phyloP scores from a whole-genome alignment of 2,888 invertebrate species.

The Drosophila quasianomalipes region DNA sequence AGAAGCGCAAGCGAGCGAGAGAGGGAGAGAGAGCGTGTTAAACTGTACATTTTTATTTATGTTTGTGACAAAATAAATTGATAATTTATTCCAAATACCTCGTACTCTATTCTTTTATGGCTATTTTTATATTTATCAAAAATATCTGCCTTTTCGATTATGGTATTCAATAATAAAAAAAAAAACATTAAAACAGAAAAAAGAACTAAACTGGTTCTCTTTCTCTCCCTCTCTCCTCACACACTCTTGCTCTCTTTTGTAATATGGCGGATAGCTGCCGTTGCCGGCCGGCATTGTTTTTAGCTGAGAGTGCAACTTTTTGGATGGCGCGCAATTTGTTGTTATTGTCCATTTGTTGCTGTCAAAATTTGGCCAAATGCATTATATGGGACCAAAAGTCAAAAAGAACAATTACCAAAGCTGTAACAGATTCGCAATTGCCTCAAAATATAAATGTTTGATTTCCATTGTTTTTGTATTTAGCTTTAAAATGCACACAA shows the following conservation, averaged over 20 bases:
- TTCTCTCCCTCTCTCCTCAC: conserved; percentile 6
- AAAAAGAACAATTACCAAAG: conserved; percentile 18
- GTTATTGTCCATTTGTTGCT: conserved; percentile 33
- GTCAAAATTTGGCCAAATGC: conserved; percentile 39
- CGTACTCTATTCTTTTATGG: conserved; percentile 25
- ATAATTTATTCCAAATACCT: conserved; percentile 58
- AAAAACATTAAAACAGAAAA: conserved; percentile 21
- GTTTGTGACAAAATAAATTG: conserved; percentile 70
- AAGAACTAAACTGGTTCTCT: conserved; percentile 50
- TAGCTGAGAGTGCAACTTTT: conserved; percentile 56
- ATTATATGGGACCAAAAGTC: conserved; percentile 1
- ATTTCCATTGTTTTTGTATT: conserved; percentile 16
- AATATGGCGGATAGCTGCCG: conserved; percentile 53
- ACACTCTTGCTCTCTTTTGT: conserved; percentile 27
- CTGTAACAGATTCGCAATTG: conserved; percentile 21
- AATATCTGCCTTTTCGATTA: conserved; percentile 37
- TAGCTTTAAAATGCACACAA: conserved; percentile 6
- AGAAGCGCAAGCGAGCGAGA: neutral
- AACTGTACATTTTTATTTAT: conserved; percentile 75
- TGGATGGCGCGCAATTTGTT: conserved; percentile 54
- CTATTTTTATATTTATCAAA: conserved; percentile 47
- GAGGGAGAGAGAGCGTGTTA: conserved; percentile 43
- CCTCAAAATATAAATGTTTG: conserved; percentile 11
- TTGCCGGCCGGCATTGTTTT: conserved; percentile 75
- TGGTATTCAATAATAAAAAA: conserved; percentile 24